Percentiles rank a stretch among this genome's conserved stretches.
phyloP scores from a whole-genome alignment of 2,113 vertebrate genomes.

The Aix galericulata region DNA sequence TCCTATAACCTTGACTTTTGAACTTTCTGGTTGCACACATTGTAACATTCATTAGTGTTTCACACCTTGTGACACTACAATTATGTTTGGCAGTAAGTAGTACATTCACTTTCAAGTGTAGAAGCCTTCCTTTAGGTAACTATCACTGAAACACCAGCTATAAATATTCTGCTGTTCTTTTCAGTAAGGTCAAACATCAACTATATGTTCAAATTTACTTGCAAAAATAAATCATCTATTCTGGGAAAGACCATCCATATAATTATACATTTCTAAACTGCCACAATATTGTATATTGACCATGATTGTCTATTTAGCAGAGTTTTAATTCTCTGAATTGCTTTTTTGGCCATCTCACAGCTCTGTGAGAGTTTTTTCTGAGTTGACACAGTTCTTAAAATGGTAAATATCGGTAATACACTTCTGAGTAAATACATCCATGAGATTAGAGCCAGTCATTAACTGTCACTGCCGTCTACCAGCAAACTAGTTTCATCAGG shows the following conservation, averaged over 20 bases:
- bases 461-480: background rate
- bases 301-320: background rate
- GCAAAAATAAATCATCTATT: slow-evolving; percentile 7
- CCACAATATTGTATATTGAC: background rate
- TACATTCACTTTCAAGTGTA: background rate
- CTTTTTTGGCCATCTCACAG: slow-evolving; percentile 41
- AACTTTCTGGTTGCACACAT: background rate
- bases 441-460: slow-evolving; percentile 37
- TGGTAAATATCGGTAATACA: slow-evolving; percentile 39
- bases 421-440: slow-evolving; percentile 38
- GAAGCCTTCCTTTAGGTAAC: background rate
- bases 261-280: background rate
- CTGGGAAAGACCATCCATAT: background rate
- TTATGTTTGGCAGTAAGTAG: background rate
- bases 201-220: background rate
- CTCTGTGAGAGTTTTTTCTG: background rate
- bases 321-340: slow-evolving; percentile 57
- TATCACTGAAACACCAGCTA: background rate
- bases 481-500: background rate
- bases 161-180: background rate
- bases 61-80: background rate
- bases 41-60: background rate
- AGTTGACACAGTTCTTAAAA: slow-evolving; percentile 3
- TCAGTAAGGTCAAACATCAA: background rate
- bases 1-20: background rate